Conservation (phyloP, 2,888 invertebrate genomes). For the Dicycla oo region DNA sequence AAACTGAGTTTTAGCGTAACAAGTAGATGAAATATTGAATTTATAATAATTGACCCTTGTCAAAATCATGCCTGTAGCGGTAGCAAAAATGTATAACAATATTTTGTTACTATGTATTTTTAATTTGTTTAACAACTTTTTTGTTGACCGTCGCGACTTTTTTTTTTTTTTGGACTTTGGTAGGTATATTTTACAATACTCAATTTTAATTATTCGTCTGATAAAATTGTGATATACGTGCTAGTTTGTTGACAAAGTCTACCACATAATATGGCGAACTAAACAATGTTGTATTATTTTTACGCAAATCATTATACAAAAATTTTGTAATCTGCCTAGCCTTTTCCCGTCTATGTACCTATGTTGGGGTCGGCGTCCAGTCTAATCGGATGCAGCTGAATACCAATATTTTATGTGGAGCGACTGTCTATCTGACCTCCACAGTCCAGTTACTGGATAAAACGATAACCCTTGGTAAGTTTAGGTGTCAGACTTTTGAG, state of each 20-base stretch:
- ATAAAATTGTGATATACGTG: not conserved
- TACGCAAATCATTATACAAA: not conserved
- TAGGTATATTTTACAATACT: not conserved
- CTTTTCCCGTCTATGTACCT: not conserved
- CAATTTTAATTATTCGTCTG: not conserved
- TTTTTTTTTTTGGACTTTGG: too few species aligned
- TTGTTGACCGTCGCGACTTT: conserved; percentile 14
- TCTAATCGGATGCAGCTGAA: not conserved
- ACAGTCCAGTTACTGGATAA: not conserved
- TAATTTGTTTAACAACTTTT: conserved; percentile 44
- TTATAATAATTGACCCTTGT: conserved; percentile 61
- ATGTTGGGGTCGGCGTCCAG: not conserved
- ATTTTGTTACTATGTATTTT: conserved; percentile 17
- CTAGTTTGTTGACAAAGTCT: not conserved
- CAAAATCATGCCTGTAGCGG: conserved; percentile 45
- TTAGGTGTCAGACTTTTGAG: not conserved
- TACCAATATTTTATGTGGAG: not conserved
- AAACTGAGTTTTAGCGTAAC: conserved; percentile 38
- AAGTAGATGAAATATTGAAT: conserved; percentile 60
- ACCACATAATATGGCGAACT: not conserved
- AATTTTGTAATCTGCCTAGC: not conserved
- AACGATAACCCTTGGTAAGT: not conserved
- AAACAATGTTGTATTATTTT: not conserved
- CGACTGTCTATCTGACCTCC: not conserved
- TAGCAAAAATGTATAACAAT: conserved; percentile 35